Percentiles rank a stretch among this genome's conserved stretches.
phyloP scores from a whole-genome alignment of 2,797 vertebrate species.

The Nyctibius grandis region DNA sequence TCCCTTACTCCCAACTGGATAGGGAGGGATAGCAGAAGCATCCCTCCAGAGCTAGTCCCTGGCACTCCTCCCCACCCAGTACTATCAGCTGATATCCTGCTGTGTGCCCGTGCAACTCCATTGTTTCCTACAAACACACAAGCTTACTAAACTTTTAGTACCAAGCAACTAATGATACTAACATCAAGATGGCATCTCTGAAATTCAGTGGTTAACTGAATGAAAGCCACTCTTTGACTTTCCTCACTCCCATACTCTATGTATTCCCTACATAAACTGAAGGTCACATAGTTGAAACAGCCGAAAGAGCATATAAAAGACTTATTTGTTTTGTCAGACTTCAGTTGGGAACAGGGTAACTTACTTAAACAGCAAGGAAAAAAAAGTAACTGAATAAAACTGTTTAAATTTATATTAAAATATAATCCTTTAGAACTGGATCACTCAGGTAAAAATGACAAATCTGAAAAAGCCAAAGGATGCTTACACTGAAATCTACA shows the following conservation, averaged over 20 bases:
- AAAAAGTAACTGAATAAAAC: background rate
- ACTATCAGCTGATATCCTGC: accelerated
- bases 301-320: background rate
- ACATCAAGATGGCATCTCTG: background rate
- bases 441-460: background rate
- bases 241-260: background rate
- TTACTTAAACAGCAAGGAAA: background rate
- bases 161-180: background rate
- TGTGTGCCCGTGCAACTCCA: background rate
- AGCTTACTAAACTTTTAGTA: background rate
- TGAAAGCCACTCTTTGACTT: background rate
- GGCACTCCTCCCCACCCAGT: no score
- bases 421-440: background rate
- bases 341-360: background rate
- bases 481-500: background rate
- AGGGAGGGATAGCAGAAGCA: background rate
- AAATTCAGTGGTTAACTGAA: background rate
- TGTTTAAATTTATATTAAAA: background rate
- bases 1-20: background rate
- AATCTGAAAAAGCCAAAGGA: background rate
- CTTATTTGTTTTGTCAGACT: background rate
- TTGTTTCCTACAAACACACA: background rate
- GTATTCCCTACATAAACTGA: background rate
- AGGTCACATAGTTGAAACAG: background rate
- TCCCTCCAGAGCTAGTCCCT: background rate